A percentile compares a stretch with the other conserved stretches of the same genome.
Conservation (phyloP, 2,113 vertebrate genomes). For the Corapipo altera region DNA sequence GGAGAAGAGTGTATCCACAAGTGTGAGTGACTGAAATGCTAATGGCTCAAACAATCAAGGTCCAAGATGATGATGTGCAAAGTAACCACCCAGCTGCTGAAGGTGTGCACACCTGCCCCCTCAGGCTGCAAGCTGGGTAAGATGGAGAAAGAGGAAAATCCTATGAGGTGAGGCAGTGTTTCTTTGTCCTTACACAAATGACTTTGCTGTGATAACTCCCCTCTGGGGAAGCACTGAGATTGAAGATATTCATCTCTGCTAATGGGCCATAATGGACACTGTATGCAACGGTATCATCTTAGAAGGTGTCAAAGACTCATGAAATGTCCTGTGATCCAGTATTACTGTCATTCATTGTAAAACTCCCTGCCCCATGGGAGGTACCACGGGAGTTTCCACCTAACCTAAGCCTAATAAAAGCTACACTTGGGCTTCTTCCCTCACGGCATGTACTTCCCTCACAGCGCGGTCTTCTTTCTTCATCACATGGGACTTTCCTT, state of each 20-base stretch:
- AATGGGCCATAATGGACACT: background rate
- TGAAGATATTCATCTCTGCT: background rate
- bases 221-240: background rate
- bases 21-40: background rate
- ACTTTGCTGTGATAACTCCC: background rate
- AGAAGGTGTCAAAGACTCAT: background rate
- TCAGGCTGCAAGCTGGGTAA: background rate
- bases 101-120: background rate
- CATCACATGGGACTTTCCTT: background rate
- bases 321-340: background rate
- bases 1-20: background rate
- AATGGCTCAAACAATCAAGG: background rate
- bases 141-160: background rate
- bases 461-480: background rate
- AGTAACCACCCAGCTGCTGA: background rate
- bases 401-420: background rate
- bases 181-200: background rate
- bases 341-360: background rate
- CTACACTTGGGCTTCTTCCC: background rate
- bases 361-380: background rate
- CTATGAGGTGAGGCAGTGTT: background rate
- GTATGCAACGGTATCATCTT: background rate
- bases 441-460: background rate
- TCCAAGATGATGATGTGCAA: background rate
- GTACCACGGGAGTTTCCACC: background rate